Conservation (phyloP, 2,888 invertebrate genomes). For the Brachyptera putata region DNA sequence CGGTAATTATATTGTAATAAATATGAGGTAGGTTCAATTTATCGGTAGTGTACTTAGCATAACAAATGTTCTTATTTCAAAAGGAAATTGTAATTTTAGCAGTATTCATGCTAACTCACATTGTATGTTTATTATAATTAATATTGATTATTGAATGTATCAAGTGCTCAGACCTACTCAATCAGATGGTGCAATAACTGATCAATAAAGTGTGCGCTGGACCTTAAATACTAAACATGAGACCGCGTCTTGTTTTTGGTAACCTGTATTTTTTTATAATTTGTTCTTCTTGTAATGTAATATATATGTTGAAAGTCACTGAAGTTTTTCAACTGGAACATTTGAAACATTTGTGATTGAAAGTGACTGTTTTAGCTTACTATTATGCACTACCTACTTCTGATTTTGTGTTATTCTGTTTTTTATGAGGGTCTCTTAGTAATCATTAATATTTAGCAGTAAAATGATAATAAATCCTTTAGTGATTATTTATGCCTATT, state of each 20-base stretch:
- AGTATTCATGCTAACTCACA: neutral
- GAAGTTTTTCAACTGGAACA: no score
- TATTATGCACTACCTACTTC: no score
- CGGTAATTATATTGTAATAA: neutral
- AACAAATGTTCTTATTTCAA: slow-evolving; percentile 12
- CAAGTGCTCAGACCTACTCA: slow-evolving; percentile 7
- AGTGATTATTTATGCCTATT: neutral
- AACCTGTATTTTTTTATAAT: neutral
- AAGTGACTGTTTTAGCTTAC: no score
- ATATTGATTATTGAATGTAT: neutral
- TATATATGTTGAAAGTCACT: neutral
- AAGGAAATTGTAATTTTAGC: slow-evolving; percentile 11
- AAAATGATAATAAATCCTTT: neutral
- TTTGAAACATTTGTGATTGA: no score
- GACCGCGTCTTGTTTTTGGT: no score
- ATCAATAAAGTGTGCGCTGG: neutral
- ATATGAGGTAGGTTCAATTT: slow-evolving; percentile 2
- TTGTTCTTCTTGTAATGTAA: neutral
- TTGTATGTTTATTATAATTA: neutral
- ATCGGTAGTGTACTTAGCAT: slow-evolving; percentile 9
- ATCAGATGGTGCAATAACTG: slow-evolving; percentile 26
- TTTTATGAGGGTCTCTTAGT: no score
- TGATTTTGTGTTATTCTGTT: no score
- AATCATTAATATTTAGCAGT: neutral
- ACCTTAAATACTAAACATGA: no score